Evolutionary conservation across 2,888 invertebrate species (phyloP), one percentile per base, ranked within the genome.

Genomic region (Polymixis flavicincta): DNA sequence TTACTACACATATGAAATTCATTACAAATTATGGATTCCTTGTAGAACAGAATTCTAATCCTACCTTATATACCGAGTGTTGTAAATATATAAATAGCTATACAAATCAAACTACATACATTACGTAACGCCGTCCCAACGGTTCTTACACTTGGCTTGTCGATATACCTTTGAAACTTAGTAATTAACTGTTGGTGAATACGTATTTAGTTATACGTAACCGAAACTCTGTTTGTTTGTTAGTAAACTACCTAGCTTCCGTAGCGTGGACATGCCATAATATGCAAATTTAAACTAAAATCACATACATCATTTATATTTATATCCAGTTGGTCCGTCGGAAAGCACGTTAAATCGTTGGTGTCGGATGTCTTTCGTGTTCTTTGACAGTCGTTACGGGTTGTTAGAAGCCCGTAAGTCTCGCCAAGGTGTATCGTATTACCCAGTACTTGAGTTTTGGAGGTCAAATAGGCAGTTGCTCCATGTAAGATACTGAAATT

Each of bases 151-250:
- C 75, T 59, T 74, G 60, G 60, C 52, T 80, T 67, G 72, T 63
- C 85, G 59, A 86, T 83, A 65, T 54, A 78, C 71, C 82, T 82
- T 76, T 59, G 67, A 76, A 84, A 84, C 78, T 81, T 74, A 50
- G 83, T 73, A 78, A 82, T 82, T 67, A 82, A 85, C 71, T 28
- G 52, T 66, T 65, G 32, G 45, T 48, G 32, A 67, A 22, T 60
- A 42, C 6, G 45, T 50, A 63, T 65, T 54, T 74, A 68, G 54
- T 64, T 76, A 22, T 14, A 50, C 13, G 42, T 65, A 25, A 68
- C 42, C n/a, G 22, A 45, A n/a, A 13, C 13, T 28, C 6, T 4
- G 32, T 60, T 52, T 57, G 8, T 45, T 50, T 76, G 25, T 71
- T 25, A 11, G 13, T 13, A 25, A 59, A 57, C 69, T 32, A 17